These are phyloP conservation scores for Drosophila kepulauana DNA, from an alignment of 1,140 invertebrate species.

Conservation along the genomic window DNA sequence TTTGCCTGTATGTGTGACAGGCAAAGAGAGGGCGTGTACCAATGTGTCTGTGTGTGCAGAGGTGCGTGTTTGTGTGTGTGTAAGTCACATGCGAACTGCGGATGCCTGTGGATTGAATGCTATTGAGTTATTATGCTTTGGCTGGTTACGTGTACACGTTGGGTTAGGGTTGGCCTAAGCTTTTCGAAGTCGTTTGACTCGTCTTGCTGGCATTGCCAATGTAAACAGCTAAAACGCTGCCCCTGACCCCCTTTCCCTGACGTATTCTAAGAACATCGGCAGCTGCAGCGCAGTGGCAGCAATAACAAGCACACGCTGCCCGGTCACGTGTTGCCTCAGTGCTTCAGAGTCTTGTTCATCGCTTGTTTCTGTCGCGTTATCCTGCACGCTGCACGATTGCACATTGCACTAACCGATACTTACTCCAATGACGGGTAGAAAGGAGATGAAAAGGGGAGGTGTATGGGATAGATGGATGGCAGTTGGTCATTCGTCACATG, in stretches of 20 bases:
- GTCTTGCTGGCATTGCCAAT: slow-evolving; percentile 15
- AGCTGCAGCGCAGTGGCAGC: not conserved
- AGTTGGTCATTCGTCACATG: slow-evolving; percentile 40
- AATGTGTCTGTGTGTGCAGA: not conserved
- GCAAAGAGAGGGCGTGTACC: slow-evolving; percentile 6
- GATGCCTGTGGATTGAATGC: slow-evolving; percentile 42
- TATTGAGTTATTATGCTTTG: slow-evolving; percentile 37
- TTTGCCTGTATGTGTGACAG: not conserved
- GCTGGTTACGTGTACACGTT: slow-evolving; percentile 52
- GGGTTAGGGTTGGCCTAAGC: not conserved
- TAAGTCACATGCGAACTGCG: slow-evolving; percentile 67
- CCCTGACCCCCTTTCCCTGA: not conserved
- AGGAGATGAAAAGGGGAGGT: not conserved
- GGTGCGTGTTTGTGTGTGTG: slow-evolving; percentile 37
- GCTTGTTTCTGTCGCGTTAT: slow-evolving; percentile 21
- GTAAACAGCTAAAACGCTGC: not conserved
- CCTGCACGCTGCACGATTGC: slow-evolving; percentile 29
- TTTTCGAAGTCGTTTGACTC: not conserved
- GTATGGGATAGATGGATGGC: not conserved
- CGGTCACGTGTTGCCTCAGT: slow-evolving; percentile 57
- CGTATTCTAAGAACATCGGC: not conserved
- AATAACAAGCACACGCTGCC: slow-evolving; percentile 28
- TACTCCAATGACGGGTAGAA: not conserved
- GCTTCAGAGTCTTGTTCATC: too few relatives aligned
- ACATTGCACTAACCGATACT: slow-evolving; percentile 38